phyloP scores from a whole-genome alignment of 2,888 invertebrate genomes.

The Spodoptera picta region DNA sequence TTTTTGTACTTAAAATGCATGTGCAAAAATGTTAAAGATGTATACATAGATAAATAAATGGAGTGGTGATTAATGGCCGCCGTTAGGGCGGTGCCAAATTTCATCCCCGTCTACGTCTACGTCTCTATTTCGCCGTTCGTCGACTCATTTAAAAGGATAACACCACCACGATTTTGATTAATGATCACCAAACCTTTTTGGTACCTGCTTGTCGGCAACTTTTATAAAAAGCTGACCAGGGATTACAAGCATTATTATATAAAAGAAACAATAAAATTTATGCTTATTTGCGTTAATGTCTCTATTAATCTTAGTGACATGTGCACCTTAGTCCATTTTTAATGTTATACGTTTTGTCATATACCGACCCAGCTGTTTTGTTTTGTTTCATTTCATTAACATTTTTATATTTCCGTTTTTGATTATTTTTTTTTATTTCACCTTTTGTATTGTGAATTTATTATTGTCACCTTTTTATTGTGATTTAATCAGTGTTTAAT shows the following conservation, averaged over 20 bases:
- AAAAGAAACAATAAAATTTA: slow-evolving; percentile 72
- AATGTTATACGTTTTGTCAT: slow-evolving; percentile 53
- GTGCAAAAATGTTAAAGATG: slow-evolving; percentile 17
- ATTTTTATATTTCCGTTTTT: slow-evolving; percentile 75
- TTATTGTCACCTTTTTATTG: not conserved
- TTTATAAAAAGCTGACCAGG: slow-evolving; percentile 75
- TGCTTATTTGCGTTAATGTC: slow-evolving; percentile 83
- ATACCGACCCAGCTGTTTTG: slow-evolving; percentile 72
- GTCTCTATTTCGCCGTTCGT: slow-evolving; percentile 79
- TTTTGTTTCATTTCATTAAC: slow-evolving; percentile 76
- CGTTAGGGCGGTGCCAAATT: slow-evolving; percentile 74
- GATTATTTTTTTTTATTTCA: slow-evolving; percentile 54
- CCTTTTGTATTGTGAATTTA: not conserved
- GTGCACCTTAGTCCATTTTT: slow-evolving; percentile 67
- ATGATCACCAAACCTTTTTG: slow-evolving; percentile 70
- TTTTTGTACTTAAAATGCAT: slow-evolving; percentile 8
- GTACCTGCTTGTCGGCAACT: slow-evolving; percentile 83
- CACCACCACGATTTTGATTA: slow-evolving; percentile 80
- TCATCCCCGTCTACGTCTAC: slow-evolving; percentile 64
- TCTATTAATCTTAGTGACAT: slow-evolving; percentile 81
- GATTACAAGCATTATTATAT: slow-evolving; percentile 61
- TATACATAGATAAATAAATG: slow-evolving; percentile 42
- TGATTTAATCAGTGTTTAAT: slow-evolving; percentile 3
- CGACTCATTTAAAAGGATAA: slow-evolving; percentile 75
- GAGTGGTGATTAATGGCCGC: slow-evolving; percentile 63